Base-by-base conservation (phyloP, 2,888 invertebrate genomes). In the Parapristionchus giblindavisi region DNA sequence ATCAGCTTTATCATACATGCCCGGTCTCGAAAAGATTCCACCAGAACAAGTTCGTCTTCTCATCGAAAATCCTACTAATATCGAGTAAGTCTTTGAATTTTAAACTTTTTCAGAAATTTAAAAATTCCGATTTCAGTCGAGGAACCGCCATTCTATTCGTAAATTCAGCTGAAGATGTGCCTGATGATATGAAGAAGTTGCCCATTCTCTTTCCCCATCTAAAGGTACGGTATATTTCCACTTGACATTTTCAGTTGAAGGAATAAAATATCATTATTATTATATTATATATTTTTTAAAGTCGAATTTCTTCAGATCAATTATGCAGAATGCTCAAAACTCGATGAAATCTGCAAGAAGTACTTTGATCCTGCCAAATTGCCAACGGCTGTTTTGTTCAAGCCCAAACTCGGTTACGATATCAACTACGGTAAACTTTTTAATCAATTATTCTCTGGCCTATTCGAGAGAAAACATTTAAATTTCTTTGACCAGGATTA, bases 331-430 rank as follows among this genome's bases (percentile, higher is more conserved):
- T 91, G 90, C 80, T 79, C 86, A 6, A 71, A 81, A 52, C 81
- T 87, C 79, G 66, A 84, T 3, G 76, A 80, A 14, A 79, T 86
- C 6, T 91, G 91, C 79, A 84, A 86, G 17, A 77, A 80, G 27
- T 88, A 89, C 78, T 85, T 91, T 58, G 89, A 90, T 79, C 85
- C 90, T 32, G 82, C 85, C 60, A 90, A 90, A 80, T 88, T 85
- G 81, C 93, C 94, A 0, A 90, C 92, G 24, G 93, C 93, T 91
- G 92, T 92, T 21, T 90, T 93, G 6, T 90, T 94, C 80, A 94
- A 94, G 88, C 89, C 89, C 1, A 92, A 92, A 32, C 93, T 94
- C 3, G 93, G 92, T 0, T 92, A 93, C 88, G 94, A 94, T 86
- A 89, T 92, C 21, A 91, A 92, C 88, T 92, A 92, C 87, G 93